Evolutionary conservation across 2,888 invertebrate species (phyloP), one percentile per base, ranked within the genome.

Genomic region (Hydropsyche betteni): DNA sequence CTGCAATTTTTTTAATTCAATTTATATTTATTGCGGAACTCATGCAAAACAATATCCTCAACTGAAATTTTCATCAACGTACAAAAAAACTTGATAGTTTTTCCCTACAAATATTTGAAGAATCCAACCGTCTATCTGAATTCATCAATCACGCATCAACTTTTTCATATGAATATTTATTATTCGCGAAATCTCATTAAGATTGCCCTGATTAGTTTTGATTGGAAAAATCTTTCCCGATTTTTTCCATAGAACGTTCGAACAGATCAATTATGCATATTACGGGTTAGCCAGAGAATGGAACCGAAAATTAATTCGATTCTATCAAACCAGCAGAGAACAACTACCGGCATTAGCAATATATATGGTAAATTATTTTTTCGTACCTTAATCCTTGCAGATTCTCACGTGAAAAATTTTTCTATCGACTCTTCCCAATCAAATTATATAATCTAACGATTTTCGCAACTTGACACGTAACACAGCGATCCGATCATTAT

Each of bases 301-400:
- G 58, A 58, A 58, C 16, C 8, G 58, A 14, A 14, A 6, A 16
- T n/a, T 12, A n/a, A 53, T 12, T 53, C n/a, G n/a, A 53, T 14
- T 14, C 53, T 2, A 53, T 16, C 14, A 16, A 16, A 58, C n/a
- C 24, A n/a, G 16, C n/a, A 58, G 24, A 58, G 8, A 14, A 16
- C 24, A 8, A 16, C 58, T 58, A 58, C 58, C 58, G 24, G 24
- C 16, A 58, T 16, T 16, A 4, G 16, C 58, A 16, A 58, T 58
- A 58, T 58, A 58, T 58, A 58, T 58, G 58, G 14, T 58, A 58
- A 58, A 58, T 16, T 24, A 8, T 24, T 16, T 58, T 58, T 58
- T 58, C 24, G 8, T 5, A 24, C 16, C 58, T 8, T 53, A 16
- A 44, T 24, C 52, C 52, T n/a, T n/a, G 52, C n/a, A 52, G 10